Conservation (phyloP, 2,797 vertebrate genomes). For the Syndactyla subalaris region DNA sequence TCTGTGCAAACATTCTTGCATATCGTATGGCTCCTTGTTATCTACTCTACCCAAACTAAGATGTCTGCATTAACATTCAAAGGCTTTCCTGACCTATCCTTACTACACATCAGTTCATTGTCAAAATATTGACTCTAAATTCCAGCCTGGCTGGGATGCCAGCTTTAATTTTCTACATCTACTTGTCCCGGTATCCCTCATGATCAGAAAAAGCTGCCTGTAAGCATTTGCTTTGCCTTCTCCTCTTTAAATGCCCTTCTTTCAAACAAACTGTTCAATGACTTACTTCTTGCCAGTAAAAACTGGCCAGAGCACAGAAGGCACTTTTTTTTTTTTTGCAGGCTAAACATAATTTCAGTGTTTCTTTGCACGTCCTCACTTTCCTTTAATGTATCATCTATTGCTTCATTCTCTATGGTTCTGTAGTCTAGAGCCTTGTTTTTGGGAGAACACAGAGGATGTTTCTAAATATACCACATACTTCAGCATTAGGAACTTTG, state of each 20-base stretch:
- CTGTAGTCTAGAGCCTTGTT: neutral
- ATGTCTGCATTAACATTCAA: neutral
- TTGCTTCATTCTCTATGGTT: neutral
- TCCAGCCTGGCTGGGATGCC: neutral
- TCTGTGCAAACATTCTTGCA: neutral
- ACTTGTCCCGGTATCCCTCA: neutral
- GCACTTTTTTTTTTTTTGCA: neutral
- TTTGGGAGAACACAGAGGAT: neutral
- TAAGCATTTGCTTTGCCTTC: neutral
- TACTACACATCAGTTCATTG: neutral
- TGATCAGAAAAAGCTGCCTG: neutral
- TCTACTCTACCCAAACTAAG: neutral
- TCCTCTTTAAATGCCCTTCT: neutral
- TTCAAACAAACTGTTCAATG: neutral
- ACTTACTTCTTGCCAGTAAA: neutral
- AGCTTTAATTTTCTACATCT: neutral
- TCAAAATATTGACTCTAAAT: constrained; percentile 7
- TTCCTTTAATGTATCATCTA: neutral
- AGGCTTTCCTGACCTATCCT: neutral
- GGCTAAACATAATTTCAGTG: neutral
- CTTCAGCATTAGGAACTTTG: neutral
- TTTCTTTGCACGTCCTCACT: neutral
- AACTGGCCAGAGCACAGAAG: neutral
- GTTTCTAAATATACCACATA: neutral
- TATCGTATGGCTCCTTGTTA: neutral